These are phyloP conservation scores for Aspidoscelis tigris DNA, from an alignment of 2,113 vertebrate genomes.

Conservation along the genomic window DNA sequence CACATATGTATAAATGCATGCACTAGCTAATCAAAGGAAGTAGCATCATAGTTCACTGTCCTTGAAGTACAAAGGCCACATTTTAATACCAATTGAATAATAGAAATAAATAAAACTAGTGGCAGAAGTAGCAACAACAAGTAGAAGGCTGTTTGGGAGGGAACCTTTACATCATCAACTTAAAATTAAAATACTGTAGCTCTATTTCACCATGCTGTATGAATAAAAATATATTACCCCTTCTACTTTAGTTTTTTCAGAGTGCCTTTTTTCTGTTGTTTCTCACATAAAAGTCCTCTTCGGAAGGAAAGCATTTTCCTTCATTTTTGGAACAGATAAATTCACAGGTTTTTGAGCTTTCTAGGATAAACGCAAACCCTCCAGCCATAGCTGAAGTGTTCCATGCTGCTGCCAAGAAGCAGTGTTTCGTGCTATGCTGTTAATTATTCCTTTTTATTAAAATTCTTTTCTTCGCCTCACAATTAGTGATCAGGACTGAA, in stretches of 20 bases:
- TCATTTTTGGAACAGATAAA: not conserved
- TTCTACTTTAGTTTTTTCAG: not conserved
- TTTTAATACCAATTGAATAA: not conserved
- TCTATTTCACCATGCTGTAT: not conserved
- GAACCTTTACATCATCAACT: not conserved
- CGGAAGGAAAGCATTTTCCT: too few relatives aligned
- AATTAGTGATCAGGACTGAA: slow-evolving; percentile 22
- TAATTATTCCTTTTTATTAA: slow-evolving; percentile 54
- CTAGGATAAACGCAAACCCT: slow-evolving; percentile 16
- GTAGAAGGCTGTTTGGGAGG: not conserved
- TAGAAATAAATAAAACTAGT: not conserved
- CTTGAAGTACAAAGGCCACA: not conserved
- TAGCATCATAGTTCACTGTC: not conserved
- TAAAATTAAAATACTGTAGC: not conserved
- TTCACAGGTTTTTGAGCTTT: slow-evolving; percentile 23
- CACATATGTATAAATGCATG: not conserved
- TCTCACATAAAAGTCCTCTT: not conserved
- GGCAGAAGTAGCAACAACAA: too few relatives aligned
- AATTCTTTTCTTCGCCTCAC: slow-evolving; percentile 38
- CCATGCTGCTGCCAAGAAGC: slow-evolving; percentile 32
- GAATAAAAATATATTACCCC: not conserved
- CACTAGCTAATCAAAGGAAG: not conserved
- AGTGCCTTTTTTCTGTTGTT: not conserved
- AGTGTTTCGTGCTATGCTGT: slow-evolving; percentile 6
- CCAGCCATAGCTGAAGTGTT: slow-evolving; percentile 42